Conservation (phyloP, 2,797 vertebrate species). For the Coluber constrictor region DNA sequence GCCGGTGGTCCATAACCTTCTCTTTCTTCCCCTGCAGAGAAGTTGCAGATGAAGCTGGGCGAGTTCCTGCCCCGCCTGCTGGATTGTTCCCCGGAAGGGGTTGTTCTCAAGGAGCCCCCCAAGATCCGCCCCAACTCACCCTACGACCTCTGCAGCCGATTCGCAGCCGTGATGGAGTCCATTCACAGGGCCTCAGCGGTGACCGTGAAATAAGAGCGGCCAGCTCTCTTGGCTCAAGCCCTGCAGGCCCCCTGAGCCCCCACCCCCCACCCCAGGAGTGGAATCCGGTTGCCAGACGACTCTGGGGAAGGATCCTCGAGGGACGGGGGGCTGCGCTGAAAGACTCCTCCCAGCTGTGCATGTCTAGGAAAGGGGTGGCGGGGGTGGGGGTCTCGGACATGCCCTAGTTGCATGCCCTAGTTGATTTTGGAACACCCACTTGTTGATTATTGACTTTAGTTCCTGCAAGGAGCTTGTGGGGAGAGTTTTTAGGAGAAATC, state of each 20-base stretch:
- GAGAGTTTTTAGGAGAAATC: neutral
- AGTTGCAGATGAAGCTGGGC: constrained; percentile 84
- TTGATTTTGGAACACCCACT: neutral
- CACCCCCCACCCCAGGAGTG: rapidly evolving
- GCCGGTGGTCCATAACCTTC: neutral
- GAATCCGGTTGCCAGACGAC: neutral
- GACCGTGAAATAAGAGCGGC: constrained; percentile 75
- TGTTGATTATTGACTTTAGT: rapidly evolving
- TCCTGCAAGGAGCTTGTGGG: rapidly evolving
- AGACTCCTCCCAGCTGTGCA: constrained; percentile 1
- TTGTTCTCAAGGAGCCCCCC: constrained; percentile 90
- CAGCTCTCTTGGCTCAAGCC: rapidly evolving
- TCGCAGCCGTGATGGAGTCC: constrained; percentile 93
- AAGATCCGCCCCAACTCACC: constrained; percentile 87
- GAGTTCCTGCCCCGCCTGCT: constrained; percentile 91
- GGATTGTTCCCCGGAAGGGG: constrained; percentile 82
- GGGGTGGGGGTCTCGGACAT: constrained; percentile 42
- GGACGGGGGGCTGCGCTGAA: neutral
- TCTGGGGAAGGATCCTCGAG: neutral
- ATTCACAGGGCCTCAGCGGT: constrained; percentile 83
- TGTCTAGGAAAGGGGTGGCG: constrained; percentile 26
- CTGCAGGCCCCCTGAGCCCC: neutral
- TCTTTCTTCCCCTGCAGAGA: constrained; percentile 69
- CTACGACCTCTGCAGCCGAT: constrained; percentile 91
- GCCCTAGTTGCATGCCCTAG: neutral